These are phyloP conservation scores for Macroglossus sobrinus DNA, from an alignment of 2,113 vertebrate genomes.

Conservation along the genomic window DNA sequence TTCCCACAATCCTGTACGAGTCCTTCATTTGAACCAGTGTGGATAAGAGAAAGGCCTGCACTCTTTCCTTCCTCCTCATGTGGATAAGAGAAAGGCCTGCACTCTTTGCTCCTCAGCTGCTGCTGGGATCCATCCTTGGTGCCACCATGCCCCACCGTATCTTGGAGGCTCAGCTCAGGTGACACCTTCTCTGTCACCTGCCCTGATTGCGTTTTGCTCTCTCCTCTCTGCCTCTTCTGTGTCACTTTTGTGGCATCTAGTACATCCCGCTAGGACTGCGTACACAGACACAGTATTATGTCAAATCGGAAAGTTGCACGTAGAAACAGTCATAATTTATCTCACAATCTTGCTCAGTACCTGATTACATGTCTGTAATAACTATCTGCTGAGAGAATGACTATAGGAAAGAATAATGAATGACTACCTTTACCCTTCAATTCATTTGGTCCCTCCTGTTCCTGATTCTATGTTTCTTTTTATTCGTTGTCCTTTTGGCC, in stretches of 20 bases:
- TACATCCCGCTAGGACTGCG: background rate
- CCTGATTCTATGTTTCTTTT: background rate
- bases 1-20: background rate
- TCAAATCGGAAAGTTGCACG: background rate
- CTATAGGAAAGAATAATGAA: background rate
- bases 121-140: background rate
- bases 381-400: background rate
- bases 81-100: background rate
- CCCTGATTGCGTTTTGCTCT: background rate
- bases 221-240: background rate
- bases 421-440: background rate
- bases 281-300: background rate
- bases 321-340: background rate
- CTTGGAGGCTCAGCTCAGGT: background rate
- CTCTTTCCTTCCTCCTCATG: too few relatives aligned
- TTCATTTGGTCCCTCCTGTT: background rate
- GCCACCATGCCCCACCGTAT: accelerated
- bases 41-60: background rate
- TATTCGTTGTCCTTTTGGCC: background rate
- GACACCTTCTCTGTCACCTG: background rate
- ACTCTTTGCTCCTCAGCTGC: background rate
- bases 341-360: background rate
- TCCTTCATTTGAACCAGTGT: background rate
- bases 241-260: background rate
- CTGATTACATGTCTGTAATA: background rate